Base-by-base conservation (phyloP, 2,797 vertebrate species). In the Mionectes olivaceus region DNA sequence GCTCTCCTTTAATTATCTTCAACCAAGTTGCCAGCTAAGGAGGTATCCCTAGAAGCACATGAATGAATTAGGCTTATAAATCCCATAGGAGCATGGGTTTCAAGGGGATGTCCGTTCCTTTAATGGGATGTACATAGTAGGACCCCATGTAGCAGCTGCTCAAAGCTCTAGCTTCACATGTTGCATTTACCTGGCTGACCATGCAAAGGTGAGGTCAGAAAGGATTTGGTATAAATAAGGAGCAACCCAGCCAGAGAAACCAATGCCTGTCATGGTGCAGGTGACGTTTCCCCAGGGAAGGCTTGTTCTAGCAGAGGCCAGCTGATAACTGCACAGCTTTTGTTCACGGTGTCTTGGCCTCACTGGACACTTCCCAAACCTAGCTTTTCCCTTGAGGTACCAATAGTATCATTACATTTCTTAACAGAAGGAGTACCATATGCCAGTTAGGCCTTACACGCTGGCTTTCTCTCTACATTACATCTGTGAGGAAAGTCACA, bases 1-100 rank as follows among this genome's bases (percentile, higher is more conserved):
- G 30, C 46, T 91, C 15, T 88, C 12, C 7, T 88, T 74, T 83
- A 85, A 91, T 85, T 71, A 64, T 50, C 35, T 93, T 61, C 49
- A 55, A 30, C 55, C 41, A 76, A 65, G 8, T 33, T 77, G 52
- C 39, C 67, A 73, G 16, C 25, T 43, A 92, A 69, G 46, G 32
- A 75, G 13, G 27, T 35, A 50, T 18, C 50, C 86, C 57, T 27
- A 52, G 46, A 69, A 83, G 39, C 4, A 75, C 63, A 77, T 52
- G 70, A 78, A 65, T 37, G 2, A 89, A 27, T 75, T 47, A 33
- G 43, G 10, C 7, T 89, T 47, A 79, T 67, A 88, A 89, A 87
- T 61, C 22, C 49, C 39, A 24, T 1, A 55, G 39, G 2, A 69
- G 21, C 7, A 10, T 19, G 13, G 19, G 27, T 52, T 77, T 82